Conservation (phyloP, 2,888 invertebrate species). For the Agriopis marginaria region DNA sequence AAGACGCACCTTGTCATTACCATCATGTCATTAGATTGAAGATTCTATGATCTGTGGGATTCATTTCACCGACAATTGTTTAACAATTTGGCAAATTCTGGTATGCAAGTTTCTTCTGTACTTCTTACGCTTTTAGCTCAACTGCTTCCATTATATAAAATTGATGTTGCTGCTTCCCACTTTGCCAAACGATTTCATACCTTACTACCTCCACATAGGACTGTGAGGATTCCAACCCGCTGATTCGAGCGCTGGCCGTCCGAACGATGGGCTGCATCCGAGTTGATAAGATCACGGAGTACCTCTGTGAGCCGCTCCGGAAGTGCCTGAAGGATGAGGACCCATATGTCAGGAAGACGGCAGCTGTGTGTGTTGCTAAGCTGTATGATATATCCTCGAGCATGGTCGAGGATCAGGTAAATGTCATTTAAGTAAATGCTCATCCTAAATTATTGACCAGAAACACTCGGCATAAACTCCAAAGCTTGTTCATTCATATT, state of each 20-base stretch:
- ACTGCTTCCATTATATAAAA: constrained; percentile 65
- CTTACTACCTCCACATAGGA: constrained; percentile 87
- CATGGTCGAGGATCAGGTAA: constrained; percentile 87
- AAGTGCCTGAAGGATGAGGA: constrained; percentile 98
- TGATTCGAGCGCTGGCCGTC: constrained; percentile 99
- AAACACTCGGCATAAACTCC: neutral
- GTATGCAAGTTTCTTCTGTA: constrained; percentile 15
- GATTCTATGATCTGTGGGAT: too few species aligned
- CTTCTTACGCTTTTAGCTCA: constrained; percentile 40
- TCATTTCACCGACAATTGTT: too few species aligned
- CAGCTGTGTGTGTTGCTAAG: constrained; percentile 99
- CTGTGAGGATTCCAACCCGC: constrained; percentile 99
- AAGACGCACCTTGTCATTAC: too few species aligned
- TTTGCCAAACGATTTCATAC: constrained; percentile 18
- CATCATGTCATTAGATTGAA: too few species aligned
- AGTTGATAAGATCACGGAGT: constrained; percentile 99
- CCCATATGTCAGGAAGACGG: constrained; percentile 99
- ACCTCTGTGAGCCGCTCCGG: constrained; percentile 98
- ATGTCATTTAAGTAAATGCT: neutral
- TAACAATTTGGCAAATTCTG: too few species aligned
- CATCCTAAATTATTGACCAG: neutral
- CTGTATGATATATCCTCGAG: constrained; percentile 97
- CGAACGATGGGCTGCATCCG: constrained; percentile 99
- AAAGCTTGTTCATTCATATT: neutral
- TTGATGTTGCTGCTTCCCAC: constrained; percentile 13